Base-by-base conservation (phyloP, 2,113 vertebrate genomes). In the Dunckerocampus dactyliophorus region DNA sequence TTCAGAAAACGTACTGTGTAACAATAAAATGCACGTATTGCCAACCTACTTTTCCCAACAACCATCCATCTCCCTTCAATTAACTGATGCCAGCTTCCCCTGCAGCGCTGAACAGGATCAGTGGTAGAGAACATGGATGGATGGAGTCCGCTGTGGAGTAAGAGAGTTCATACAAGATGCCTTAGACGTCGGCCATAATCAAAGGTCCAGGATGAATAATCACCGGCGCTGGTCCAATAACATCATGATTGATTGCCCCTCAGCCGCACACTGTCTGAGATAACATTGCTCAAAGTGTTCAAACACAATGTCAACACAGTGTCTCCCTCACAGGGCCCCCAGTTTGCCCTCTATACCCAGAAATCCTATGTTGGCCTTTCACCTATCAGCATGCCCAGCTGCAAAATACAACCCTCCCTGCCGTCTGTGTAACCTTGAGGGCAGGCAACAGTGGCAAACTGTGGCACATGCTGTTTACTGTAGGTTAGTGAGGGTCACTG, bases 281-380 rank as follows among this genome's bases (percentile, higher is more conserved):
- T 85, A 89, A 89, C 85, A 89, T 63, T 74, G 83, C 86, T 88
- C 81, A 89, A 86, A 87, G 86, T 83, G 76, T 72, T 74, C 69
- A 64, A 86, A 81, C 73, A 46, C 68, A 87, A 77, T 73, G 77
- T 86, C 81, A 89, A 88, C 86, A 88, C 45, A 14, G 62, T 19
- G 67, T 74, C 82, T 83, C 83, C 82, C 75, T 69, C n/a, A 6
- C 54, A 77, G 76, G 75, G 54, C 54, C 66, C 65, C 58, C 60
- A 4, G 39, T 69, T 75, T 67, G 80, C 76, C 65, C 75, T 71
- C 57, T 65, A 31, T 77, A 76, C 75, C 64, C 72, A 76, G 64
- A 84, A 81, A 80, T 72, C 60, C 63, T 63, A 22, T 24, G 56
- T 46, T 81, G 83, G 83, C 74, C 83, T 55, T 59, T 81, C 72